Evolutionary conservation across 2,797 vertebrate species (phyloP).

Genomic region (Cirrhinus molitorella): DNA sequence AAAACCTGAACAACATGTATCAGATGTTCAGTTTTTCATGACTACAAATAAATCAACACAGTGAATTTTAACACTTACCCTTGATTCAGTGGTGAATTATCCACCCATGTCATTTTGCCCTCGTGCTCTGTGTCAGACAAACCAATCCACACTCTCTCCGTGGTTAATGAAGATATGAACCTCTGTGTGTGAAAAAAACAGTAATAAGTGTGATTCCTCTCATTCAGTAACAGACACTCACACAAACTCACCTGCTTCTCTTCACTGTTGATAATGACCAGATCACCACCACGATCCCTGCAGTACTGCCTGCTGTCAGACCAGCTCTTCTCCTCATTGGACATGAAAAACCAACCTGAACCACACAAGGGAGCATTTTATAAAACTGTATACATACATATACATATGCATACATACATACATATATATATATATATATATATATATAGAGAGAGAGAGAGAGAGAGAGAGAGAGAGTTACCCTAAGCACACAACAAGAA

Average conservation of each 20-base stretch:
- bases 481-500: too few relatives aligned
- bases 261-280: neutral
- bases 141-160: neutral
- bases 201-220: neutral
- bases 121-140: neutral
- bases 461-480: too few relatives aligned
- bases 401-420: too few relatives aligned
- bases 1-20: too few relatives aligned
- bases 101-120: neutral
- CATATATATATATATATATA: too few relatives aligned
- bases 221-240: neutral
- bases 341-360: neutral
- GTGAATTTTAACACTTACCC: neutral
- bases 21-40: too few relatives aligned
- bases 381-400: too few relatives aligned
- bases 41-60: too few relatives aligned
- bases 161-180: neutral
- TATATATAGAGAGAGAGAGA: too few relatives aligned
- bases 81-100: neutral
- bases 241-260: neutral
- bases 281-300: neutral
- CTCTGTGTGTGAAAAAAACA: neutral
- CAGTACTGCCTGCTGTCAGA: neutral
- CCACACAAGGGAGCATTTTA: too few relatives aligned
- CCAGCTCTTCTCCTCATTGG: accelerated